A percentile compares a stretch with the other conserved stretches of the same genome.
phyloP scores from a whole-genome alignment of 2,797 vertebrate species.

The Nannoperca australis region DNA sequence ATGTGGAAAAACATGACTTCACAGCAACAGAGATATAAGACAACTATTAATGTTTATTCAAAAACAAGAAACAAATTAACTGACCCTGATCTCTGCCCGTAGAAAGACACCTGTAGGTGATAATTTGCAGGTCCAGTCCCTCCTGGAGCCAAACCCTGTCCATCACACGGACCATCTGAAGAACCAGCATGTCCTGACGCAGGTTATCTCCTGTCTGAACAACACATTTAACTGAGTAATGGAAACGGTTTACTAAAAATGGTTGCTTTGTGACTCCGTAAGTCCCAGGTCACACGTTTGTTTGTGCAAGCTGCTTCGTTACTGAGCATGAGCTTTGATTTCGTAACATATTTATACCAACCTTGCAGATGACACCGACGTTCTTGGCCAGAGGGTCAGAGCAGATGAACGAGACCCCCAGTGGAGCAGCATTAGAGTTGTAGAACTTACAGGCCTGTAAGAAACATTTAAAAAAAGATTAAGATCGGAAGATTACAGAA shows the following conservation, averaged over 20 bases:
- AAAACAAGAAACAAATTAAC: conserved; percentile 36
- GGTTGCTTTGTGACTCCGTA: neutral
- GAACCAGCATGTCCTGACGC: conserved; percentile 95
- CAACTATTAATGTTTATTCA: neutral
- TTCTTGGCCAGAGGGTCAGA: conserved; percentile 90
- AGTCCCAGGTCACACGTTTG: too few species aligned
- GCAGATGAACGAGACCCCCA: conserved; percentile 92
- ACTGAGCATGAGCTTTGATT: neutral
- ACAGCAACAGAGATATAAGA: neutral
- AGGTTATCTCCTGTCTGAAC: conserved; percentile 93
- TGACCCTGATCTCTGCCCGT: conserved; percentile 90
- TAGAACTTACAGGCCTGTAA: conserved; percentile 92
- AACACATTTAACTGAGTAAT: neutral
- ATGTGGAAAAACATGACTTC: neutral
- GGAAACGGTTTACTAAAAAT: neutral
- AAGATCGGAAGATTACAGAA: neutral
- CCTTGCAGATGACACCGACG: conserved; percentile 94
- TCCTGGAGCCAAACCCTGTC: conserved; percentile 94
- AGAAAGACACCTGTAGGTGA: conserved; percentile 94
- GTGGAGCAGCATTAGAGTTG: conserved; percentile 92
- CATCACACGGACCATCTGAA: conserved; percentile 95
- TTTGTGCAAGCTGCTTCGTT: conserved; percentile 1
- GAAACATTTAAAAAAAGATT: neutral
- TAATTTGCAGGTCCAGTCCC: conserved; percentile 94
- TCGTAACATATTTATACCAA: conserved; percentile 53